Evolutionary conservation across 64 coral and sea anemone genomes (phyloP).

Genomic region (Dendrophyllia cribrosa): DNA sequence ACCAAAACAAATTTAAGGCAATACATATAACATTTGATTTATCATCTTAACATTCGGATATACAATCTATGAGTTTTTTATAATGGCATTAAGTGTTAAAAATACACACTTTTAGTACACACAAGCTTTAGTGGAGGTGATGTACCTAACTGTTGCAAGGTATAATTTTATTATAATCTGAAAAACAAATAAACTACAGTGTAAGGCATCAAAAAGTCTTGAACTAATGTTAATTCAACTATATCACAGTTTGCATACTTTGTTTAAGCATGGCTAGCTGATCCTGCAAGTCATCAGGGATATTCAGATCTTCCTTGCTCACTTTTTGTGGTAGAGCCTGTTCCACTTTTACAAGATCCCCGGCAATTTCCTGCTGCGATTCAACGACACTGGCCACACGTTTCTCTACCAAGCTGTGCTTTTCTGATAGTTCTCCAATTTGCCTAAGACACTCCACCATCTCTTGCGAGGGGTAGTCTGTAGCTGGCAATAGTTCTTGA

Average conservation of each 20-base stretch:
- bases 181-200: too few relatives aligned
- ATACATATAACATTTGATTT: too few relatives aligned
- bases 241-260: constrained; percentile 28
- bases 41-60: too few relatives aligned
- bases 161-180: too few relatives aligned
- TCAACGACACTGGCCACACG: constrained; percentile 55
- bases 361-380: constrained; percentile 40
- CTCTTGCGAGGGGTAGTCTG: constrained; percentile 71
- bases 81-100: too few relatives aligned
- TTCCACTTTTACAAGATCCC: constrained; percentile 51
- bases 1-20: too few relatives aligned
- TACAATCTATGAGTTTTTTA: too few relatives aligned
- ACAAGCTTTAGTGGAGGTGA: too few relatives aligned
- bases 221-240: not conserved
- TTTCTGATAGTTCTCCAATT: constrained; percentile 79
- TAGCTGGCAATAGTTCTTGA: not conserved
- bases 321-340: constrained; percentile 65
- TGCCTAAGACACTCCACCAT: constrained; percentile 84
- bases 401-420: constrained; percentile 71
- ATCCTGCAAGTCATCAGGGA: constrained; percentile 74
- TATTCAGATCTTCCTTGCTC: constrained; percentile 57
- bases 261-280: constrained; percentile 70
- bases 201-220: too few relatives aligned
- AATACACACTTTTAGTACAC: too few relatives aligned
- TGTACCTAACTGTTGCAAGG: too few relatives aligned